Evolutionary conservation across 92 coral and sea anemone genomes (phyloP).

Genomic region (Diadumene lineata): DNA sequence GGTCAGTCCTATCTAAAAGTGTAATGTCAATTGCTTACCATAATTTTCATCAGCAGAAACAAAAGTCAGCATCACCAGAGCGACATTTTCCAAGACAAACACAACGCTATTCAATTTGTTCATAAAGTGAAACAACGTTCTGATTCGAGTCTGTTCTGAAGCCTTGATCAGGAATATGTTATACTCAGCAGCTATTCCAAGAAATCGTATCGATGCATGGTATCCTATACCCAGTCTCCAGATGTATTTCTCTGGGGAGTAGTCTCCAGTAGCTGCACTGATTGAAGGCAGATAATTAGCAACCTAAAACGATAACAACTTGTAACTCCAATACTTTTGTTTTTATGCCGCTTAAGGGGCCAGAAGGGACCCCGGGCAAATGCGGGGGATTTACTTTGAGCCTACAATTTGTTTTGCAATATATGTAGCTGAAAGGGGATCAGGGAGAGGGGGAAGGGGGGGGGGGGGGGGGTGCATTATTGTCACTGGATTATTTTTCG

Average conservation of each 20-base stretch:
- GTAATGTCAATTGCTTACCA: slow-evolving; percentile 63
- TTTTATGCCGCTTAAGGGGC: no score
- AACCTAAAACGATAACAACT: slow-evolving; percentile 45
- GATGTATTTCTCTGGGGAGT: slow-evolving; percentile 76
- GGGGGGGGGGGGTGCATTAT: no score
- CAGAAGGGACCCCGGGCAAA: no score
- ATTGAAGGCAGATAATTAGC: slow-evolving; percentile 80
- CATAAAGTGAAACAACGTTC: slow-evolving; percentile 53
- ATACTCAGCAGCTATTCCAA: slow-evolving; percentile 39
- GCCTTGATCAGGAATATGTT: slow-evolving; percentile 58
- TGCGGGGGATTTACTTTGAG: no score
- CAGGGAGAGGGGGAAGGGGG: no score
- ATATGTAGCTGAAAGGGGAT: no score
- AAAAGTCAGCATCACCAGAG: slow-evolving; percentile 74
- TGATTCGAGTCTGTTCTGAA: slow-evolving; percentile 8
- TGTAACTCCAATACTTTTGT: neutral
- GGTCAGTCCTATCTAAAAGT: no score
- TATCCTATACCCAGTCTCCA: slow-evolving; percentile 88
- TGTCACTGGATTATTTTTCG: no score
- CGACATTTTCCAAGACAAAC: slow-evolving; percentile 72
- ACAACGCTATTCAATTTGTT: slow-evolving; percentile 50
- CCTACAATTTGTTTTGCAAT: no score
- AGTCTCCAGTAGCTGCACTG: slow-evolving; percentile 83
- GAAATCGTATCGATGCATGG: slow-evolving; percentile 72
- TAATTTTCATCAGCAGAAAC: slow-evolving; percentile 85